Evolutionary conservation across 2,113 vertebrate genomes (phyloP).

Genomic region (Gallinago undulata): DNA sequence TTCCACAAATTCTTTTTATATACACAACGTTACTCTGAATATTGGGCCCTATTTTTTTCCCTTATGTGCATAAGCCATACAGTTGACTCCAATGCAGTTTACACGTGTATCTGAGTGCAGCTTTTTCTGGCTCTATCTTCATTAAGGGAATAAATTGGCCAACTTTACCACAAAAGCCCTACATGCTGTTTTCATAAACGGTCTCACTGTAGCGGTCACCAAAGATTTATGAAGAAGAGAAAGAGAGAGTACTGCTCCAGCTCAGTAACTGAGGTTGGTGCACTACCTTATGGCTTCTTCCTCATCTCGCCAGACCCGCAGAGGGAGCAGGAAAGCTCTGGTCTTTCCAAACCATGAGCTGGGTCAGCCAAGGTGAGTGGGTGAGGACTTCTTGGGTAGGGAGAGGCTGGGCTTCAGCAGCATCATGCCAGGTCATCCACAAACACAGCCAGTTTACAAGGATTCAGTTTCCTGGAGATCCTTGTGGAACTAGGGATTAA

Average conservation of each 20-base stretch:
- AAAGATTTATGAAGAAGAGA: not conserved
- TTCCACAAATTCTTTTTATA: constrained; percentile 33
- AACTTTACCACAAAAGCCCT: not conserved
- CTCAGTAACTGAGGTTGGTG: not conserved
- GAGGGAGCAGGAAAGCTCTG: not conserved
- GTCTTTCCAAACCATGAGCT: not conserved
- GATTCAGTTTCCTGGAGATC: not conserved
- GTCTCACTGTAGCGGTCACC: not conserved
- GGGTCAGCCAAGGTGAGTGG: not conserved
- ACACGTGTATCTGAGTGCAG: not conserved
- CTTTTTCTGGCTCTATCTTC: not conserved
- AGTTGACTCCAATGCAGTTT: not conserved
- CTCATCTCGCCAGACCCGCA: not conserved
- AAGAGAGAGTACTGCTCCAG: not conserved
- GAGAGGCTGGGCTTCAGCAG: not conserved
- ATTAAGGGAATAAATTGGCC: not conserved
- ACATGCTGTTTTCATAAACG: not conserved
- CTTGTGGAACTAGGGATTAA: not conserved
- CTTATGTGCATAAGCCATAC: not conserved
- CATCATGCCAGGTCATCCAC: not conserved
- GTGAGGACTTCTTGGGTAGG: not conserved
- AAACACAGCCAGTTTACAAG: not conserved
- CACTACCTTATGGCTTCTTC: not conserved
- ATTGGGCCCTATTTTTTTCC: not conserved
- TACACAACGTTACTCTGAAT: not conserved